Base-by-base conservation (phyloP, 2,888 invertebrate genomes). In the Cosmia trapezina region DNA sequence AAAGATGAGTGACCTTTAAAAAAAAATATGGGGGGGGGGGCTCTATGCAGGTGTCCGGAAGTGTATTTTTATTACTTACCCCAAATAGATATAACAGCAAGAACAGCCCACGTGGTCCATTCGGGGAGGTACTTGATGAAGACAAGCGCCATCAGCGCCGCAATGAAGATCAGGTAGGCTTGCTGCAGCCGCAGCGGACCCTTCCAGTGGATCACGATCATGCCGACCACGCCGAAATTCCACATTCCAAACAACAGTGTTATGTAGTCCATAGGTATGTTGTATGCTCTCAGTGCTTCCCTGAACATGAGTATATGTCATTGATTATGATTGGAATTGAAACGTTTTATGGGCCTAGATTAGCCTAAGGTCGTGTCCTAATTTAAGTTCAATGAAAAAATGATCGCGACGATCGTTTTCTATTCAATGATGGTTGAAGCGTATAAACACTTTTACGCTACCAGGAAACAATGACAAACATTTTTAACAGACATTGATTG, bases 191-290 rank as follows among this genome's bases (percentile, higher is more conserved):
- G 96, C 80, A 99, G 95, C 0, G 99, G 99, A 0, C 99, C 99
- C 93, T 99, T 98, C 99, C 99, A 99, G 94, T 99, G 99, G 83
- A 99, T 99, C 87, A 98, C 98, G 81, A 99, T 98, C 99, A 99
- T 99, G 41, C 99, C 99, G 91, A 98, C 97, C 70, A 98, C 97
- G 70, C 99, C 99, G 95, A 99, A 99, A 95, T 99, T 99, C 99
- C 99, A 99, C 97, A 99, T 97, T 53, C 98, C 96, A 79, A 99
- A 95, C 5, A 97, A 93, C 62, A 99, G 96, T 2, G 99, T 99
- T 82, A 99, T 97, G 91, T 98, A 98, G 94, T 99, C 99, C 97
- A 99, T 98, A 6, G 99, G 98, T 89, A 99, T 97, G 94, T 99
- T 99, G 94, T 98, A 99, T 8, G 99, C 98, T 90, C 98, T 97